phyloP scores from a whole-genome alignment of 2,888 invertebrate species.

The Chrysolina americana region DNA sequence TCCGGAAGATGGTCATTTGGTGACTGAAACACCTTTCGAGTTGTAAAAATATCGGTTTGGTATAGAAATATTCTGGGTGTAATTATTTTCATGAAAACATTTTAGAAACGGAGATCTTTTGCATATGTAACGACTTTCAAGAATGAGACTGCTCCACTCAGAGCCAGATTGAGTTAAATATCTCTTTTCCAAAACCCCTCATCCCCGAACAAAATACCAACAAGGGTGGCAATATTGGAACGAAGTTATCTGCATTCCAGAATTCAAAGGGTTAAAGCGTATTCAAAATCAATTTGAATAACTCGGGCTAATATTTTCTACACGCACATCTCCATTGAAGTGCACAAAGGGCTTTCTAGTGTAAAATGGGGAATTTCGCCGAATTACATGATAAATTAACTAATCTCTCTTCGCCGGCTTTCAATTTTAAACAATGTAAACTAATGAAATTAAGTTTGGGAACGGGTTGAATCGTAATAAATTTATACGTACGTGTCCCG shows the following conservation, averaged over 20 bases:
- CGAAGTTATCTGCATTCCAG: constrained; percentile 53
- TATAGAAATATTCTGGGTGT: too few relatives aligned
- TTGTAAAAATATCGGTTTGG: too few relatives aligned
- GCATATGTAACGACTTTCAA: too few relatives aligned
- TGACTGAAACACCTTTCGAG: too few relatives aligned
- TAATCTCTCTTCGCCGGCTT: constrained; percentile 66
- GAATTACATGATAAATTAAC: constrained; percentile 69
- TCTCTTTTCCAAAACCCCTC: constrained; percentile 40
- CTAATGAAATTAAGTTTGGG: constrained; percentile 70
- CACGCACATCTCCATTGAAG: constrained; percentile 63
- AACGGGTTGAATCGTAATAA: constrained; percentile 70
- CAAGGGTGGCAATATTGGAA: constrained; percentile 44
- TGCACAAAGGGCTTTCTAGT: constrained; percentile 62
- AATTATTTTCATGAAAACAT: too few relatives aligned
- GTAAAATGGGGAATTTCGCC: constrained; percentile 65
- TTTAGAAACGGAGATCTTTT: too few relatives aligned
- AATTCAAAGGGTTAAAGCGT: constrained; percentile 55
- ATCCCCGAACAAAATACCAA: constrained; percentile 43
- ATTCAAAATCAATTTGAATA: constrained; percentile 62
- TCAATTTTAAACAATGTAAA: constrained; percentile 70
- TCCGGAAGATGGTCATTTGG: too few relatives aligned
- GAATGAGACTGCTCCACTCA: too few relatives aligned
- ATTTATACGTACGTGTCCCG: constrained; percentile 66
- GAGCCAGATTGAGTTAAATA: neutral
- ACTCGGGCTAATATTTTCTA: constrained; percentile 61